These are phyloP conservation scores for Charadrius vociferus DNA, from an alignment of 2,113 vertebrate species.

Conservation along the genomic window DNA sequence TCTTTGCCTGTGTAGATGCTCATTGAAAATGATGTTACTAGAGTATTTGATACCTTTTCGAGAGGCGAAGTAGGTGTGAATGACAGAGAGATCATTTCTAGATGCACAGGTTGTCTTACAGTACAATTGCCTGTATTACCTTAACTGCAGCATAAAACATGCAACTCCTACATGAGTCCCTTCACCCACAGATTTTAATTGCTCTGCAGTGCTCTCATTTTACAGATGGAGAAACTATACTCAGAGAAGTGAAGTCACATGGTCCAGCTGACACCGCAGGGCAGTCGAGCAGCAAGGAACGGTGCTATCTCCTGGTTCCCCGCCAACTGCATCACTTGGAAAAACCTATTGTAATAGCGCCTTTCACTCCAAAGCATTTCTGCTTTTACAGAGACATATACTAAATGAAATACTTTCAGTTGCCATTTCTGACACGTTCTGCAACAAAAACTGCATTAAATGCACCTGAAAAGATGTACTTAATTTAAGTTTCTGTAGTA, in stretches of 20 bases:
- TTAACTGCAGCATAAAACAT: neutral
- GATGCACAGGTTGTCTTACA: neutral
- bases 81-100: neutral
- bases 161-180: neutral
- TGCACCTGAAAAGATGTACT: neutral
- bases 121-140: neutral
- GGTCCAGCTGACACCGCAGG: neutral
- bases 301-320: neutral
- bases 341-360: neutral
- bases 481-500: neutral
- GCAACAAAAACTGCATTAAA: neutral
- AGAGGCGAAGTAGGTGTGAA: constrained; percentile 11
- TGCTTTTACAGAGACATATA: neutral
- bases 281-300: neutral
- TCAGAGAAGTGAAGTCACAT: neutral
- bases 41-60: constrained; percentile 10
- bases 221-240: constrained; percentile 8
- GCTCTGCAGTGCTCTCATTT: neutral
- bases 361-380: neutral
- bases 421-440: neutral
- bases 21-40: neutral
- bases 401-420: neutral
- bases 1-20: neutral
- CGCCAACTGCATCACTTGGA: neutral
- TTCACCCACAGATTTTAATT: constrained; percentile 8